Percentiles rank a stretch among this genome's conserved stretches.
Evolutionary conservation across 2,888 invertebrate genomes (phyloP).

Genomic region (Siphlonurus alternatus): DNA sequence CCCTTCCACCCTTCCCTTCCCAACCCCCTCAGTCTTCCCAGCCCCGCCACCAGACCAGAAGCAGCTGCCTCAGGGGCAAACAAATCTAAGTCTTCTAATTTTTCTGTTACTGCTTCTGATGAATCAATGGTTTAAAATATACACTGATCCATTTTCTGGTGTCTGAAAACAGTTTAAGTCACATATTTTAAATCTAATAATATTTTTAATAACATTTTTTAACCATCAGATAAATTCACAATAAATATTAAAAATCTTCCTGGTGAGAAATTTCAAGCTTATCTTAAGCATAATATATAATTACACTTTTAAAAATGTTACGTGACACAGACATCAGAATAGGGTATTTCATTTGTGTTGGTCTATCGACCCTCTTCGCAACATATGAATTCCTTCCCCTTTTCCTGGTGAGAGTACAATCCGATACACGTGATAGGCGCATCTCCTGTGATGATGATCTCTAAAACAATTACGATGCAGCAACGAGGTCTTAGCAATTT

Average conservation of each 20-base stretch:
- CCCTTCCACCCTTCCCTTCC: background rate
- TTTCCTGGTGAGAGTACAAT: constrained; percentile 2
- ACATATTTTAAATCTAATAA: too few species aligned
- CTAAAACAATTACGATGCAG: background rate
- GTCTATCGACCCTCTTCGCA: background rate
- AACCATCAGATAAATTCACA: too few species aligned
- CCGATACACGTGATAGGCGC: constrained; percentile 1
- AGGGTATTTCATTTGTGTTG: background rate
- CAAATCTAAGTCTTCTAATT: too few species aligned
- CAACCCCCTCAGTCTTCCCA: background rate
- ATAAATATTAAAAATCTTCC: too few species aligned
- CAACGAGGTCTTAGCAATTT: background rate
- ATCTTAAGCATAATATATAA: too few species aligned
- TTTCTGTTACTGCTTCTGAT: too few species aligned
- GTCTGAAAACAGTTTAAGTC: too few species aligned
- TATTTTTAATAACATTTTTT: too few species aligned
- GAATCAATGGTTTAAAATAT: too few species aligned
- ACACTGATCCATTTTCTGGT: background rate
- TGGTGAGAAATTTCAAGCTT: too few species aligned
- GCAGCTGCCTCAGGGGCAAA: too few species aligned
- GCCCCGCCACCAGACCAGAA: background rate
- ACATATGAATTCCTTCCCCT: background rate
- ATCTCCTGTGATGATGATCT: constrained; percentile 4
- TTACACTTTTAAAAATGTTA: too few species aligned
- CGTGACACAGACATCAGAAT: background rate